Percentiles rank a stretch among this genome's conserved stretches.
Conservation (phyloP, 2,797 vertebrate genomes). For the Chelidonichthys spinosus region DNA sequence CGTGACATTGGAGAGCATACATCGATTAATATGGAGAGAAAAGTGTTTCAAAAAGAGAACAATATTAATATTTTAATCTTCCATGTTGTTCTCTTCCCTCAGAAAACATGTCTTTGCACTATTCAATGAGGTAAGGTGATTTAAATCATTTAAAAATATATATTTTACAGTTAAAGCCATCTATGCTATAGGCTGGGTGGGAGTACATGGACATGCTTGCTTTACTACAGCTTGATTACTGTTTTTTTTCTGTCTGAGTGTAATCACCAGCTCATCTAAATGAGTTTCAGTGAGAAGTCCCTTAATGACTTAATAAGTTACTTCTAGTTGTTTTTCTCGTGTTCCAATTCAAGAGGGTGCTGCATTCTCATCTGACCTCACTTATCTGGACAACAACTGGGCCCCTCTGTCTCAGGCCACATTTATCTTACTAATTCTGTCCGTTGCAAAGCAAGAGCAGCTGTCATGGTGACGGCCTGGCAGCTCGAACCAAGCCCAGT, state of each 20-base stretch:
- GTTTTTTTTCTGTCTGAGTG: neutral
- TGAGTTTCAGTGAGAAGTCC: neutral
- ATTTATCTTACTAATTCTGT: conserved; percentile 77
- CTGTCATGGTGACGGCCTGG: conserved; percentile 66
- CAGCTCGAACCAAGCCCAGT: conserved; percentile 40
- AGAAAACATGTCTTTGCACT: neutral
- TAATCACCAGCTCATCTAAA: conserved; percentile 4
- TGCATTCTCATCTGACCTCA: conserved; percentile 65
- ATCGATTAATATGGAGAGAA: neutral
- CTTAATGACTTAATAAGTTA: neutral
- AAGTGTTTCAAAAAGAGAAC: neutral
- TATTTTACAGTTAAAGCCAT: neutral
- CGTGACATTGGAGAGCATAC: neutral
- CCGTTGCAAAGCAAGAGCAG: conserved; percentile 66
- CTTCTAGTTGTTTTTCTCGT: conserved; percentile 15
- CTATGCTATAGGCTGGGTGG: neutral
- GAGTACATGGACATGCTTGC: neutral
- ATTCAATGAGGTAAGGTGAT: neutral
- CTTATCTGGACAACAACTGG: conserved; percentile 66
- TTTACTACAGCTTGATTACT: neutral
- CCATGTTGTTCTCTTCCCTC: neutral
- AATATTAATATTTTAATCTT: neutral
- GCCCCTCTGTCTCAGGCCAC: conserved; percentile 65
- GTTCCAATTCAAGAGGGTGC: conserved; percentile 15
- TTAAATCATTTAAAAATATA: neutral